phyloP scores from a whole-genome alignment of 2,113 vertebrate genomes.

The Formicarius rufipectus region DNA sequence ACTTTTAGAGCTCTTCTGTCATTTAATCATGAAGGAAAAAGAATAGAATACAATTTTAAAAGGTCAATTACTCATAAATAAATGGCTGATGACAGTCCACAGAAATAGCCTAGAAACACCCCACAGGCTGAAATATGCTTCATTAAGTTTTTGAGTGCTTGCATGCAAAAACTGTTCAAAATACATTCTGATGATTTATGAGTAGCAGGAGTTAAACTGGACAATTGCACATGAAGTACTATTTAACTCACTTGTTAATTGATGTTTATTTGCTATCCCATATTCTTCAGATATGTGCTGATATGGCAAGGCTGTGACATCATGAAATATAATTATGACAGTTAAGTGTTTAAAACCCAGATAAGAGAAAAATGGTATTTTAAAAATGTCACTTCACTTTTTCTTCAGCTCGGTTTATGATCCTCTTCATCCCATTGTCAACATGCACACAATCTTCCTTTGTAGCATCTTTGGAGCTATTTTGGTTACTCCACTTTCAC shows the following conservation, averaged over 20 bases:
- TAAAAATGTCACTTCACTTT: neutral
- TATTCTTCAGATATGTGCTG: neutral
- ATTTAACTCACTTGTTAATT: conserved; percentile 27
- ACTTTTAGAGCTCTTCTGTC: neutral
- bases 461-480: neutral
- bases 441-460: neutral
- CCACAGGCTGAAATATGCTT: neutral
- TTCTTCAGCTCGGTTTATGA: neutral
- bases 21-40: neutral
- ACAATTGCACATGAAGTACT: neutral
- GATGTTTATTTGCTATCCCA: neutral
- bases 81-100: neutral
- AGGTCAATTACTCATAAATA: conserved; percentile 2
- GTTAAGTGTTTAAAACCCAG: neutral
- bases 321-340: neutral
- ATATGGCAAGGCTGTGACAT: neutral
- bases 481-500: neutral
- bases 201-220: neutral
- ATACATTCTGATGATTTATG: neutral
- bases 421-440: neutral
- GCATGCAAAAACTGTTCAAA: neutral
- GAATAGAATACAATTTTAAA: neutral
- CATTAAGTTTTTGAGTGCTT: neutral
- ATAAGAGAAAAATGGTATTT: neutral
- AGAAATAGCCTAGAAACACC: neutral